phyloP scores from a whole-genome alignment of 2,113 vertebrate genomes.

The Hydrolagus affinis region DNA sequence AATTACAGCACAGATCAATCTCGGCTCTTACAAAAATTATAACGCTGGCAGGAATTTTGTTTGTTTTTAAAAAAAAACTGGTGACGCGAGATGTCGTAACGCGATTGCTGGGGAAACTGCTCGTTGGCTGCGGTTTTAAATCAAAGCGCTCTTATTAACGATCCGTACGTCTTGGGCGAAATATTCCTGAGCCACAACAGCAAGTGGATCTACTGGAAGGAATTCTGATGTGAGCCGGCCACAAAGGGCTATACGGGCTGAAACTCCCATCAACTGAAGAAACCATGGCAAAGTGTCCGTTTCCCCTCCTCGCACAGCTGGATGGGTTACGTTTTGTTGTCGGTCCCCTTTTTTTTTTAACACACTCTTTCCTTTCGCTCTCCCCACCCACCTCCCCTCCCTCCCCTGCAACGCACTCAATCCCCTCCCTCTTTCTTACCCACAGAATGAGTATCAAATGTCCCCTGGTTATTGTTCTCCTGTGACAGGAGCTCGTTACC shows the following conservation, averaged over 20 bases:
- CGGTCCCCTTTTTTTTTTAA: background rate
- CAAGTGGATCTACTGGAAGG: background rate
- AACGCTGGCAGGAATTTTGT: background rate
- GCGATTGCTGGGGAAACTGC: background rate
- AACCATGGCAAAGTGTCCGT: background rate
- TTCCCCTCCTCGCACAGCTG: slow-evolving; percentile 17
- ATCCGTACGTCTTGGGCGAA: background rate
- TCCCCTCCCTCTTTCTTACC: background rate
- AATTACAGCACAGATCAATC: background rate
- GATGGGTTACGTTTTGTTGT: slow-evolving; percentile 6
- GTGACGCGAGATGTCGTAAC: background rate
- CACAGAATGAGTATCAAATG: background rate
- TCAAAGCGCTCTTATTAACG: background rate
- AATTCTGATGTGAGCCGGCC: background rate
- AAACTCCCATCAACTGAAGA: slow-evolving; percentile 18
- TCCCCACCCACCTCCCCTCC: no score
- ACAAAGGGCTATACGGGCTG: background rate
- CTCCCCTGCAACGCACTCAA: no score
- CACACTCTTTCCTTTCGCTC: no score
- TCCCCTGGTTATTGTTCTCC: background rate
- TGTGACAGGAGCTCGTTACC: slow-evolving; percentile 9
- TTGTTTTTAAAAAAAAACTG: background rate
- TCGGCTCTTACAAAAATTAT: background rate
- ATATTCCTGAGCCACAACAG: slow-evolving; percentile 1
- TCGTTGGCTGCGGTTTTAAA: no score